Percentiles rank a stretch among this genome's conserved stretches.
phyloP scores from a whole-genome alignment of 2,888 invertebrate species.

The Punctoribates punctum region DNA sequence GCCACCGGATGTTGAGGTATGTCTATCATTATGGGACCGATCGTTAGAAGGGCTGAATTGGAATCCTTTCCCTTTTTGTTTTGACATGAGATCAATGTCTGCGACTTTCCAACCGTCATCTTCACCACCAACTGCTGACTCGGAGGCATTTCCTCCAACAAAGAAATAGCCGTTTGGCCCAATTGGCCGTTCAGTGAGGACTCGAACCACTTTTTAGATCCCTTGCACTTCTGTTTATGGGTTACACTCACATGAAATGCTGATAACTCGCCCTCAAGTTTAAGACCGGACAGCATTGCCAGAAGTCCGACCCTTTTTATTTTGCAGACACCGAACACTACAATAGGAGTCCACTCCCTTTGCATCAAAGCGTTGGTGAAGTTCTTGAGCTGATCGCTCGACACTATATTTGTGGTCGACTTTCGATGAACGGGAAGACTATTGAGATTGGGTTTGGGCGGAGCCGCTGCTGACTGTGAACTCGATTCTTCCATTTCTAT shows the following conservation, averaged over 20 bases:
- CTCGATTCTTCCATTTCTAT: conserved; percentile 51
- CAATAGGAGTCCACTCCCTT: conserved; percentile 53
- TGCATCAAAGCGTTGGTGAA: conserved; percentile 41
- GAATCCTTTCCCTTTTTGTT: conserved; percentile 70
- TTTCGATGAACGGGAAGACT: conserved; percentile 33
- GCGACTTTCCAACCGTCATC: conserved; percentile 85
- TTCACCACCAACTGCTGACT: conserved; percentile 92
- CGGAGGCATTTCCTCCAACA: conserved; percentile 83
- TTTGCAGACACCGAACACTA: conserved; percentile 46
- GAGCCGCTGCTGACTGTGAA: conserved; percentile 41
- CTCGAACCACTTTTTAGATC: conserved; percentile 51
- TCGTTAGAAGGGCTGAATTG: conserved; percentile 73
- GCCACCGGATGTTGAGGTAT: conserved; percentile 98
- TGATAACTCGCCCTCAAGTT: conserved; percentile 88
- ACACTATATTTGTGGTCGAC: conserved; percentile 39
- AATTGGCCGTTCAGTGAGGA: conserved; percentile 71
- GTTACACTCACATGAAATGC: conserved; percentile 86
- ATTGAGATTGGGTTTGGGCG: neutral
- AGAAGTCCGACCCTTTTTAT: conserved; percentile 76
- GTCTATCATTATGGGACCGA: conserved; percentile 86
- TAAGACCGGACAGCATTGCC: conserved; percentile 86
- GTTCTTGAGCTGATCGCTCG: conserved; percentile 42
- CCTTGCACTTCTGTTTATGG: conserved; percentile 70
- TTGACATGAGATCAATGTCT: conserved; percentile 82
- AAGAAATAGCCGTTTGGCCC: conserved; percentile 83